Conservation (phyloP, 2,797 vertebrate species). For the Clarias fuscus region DNA sequence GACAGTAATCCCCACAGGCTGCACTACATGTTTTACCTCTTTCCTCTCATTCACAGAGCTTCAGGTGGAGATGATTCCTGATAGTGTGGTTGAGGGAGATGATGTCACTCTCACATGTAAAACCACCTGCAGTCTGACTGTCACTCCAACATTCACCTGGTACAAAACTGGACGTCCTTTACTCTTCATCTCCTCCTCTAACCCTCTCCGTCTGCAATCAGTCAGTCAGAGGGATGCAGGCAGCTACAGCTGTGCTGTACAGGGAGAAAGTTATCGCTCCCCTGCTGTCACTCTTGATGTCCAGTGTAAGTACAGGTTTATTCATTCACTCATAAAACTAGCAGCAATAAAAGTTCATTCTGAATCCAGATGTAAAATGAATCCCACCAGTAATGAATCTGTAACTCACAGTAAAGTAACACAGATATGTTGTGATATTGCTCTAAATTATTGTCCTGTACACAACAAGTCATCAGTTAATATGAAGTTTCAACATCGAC, state of each 20-base stretch:
- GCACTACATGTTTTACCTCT: too few relatives aligned
- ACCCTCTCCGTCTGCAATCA: not conserved
- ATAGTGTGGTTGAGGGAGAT: too few relatives aligned
- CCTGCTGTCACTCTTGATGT: constrained; percentile 3
- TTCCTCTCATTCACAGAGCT: too few relatives aligned
- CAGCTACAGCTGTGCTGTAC: constrained; percentile 22
- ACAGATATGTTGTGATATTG: not conserved
- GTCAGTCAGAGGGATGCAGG: not conserved
- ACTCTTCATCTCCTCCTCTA: too few relatives aligned
- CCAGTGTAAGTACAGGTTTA: constrained; percentile 22
- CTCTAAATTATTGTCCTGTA: not conserved
- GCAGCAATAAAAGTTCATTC: not conserved
- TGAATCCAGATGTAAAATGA: not conserved
- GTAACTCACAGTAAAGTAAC: not conserved
- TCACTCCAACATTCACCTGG: too few relatives aligned
- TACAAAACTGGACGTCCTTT: too few relatives aligned
- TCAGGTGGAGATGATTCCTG: too few relatives aligned
- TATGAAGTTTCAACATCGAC: not conserved
- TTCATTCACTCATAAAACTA: not conserved
- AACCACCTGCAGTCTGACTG: too few relatives aligned
- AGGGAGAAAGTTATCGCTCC: constrained; percentile 21
- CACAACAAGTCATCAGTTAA: not conserved
- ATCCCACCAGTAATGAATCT: not conserved
- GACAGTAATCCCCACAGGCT: not conserved
- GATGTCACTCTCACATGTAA: too few relatives aligned